Evolutionary conservation across 2,797 vertebrate genomes (phyloP), one percentile per base, ranked within the genome.

Genomic region (Distichodus sexfasciatus): DNA sequence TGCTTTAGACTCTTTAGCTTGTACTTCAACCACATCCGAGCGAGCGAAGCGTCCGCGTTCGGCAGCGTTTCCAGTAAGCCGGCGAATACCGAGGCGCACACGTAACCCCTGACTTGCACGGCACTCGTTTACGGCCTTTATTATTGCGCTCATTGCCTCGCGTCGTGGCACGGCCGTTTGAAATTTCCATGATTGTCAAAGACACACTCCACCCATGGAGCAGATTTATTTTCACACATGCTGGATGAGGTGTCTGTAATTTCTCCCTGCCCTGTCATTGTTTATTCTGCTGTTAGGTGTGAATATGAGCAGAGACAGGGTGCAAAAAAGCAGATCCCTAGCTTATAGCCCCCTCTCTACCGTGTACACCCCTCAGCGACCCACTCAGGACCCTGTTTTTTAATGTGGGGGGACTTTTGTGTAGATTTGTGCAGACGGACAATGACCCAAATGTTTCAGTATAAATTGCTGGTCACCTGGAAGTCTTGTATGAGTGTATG

Each of bases 211-310:
- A 81, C 88, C 90, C 88, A 61, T 87, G 55, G 75, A 84, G 82
- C 81, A 82, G 83, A 88, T 91, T 90, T 91, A 89, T 91, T 91
- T 91, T 91, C 89, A 90, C 88, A 91, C 87, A 87, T 89, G 87
- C 84, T 83, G 88, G 87, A 89, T 88, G 87, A 90, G 88, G 88
- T 90, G 89, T 89, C 87, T 88, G 86, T 84, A 86, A 87, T 86
- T 85, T 86, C 86, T 89, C 87, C 86, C 86, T 79, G 9, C 87
- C 87, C 86, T 86, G 86, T 86, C 85, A 86, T 89, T 89, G 89
- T 92, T 91, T 89, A 86, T 84, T 88, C 86, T 91, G 84, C 86
- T 87, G 85, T 79, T 85, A 74, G 82, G 84, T 83, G 85, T 89
- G 90, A 90, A 90, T 87, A 74, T 87, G 85, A 88, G 80, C 84